These are phyloP conservation scores for Drosophila paucipuncta DNA, from an alignment of 2,888 invertebrate species.

Conservation along the genomic window DNA sequence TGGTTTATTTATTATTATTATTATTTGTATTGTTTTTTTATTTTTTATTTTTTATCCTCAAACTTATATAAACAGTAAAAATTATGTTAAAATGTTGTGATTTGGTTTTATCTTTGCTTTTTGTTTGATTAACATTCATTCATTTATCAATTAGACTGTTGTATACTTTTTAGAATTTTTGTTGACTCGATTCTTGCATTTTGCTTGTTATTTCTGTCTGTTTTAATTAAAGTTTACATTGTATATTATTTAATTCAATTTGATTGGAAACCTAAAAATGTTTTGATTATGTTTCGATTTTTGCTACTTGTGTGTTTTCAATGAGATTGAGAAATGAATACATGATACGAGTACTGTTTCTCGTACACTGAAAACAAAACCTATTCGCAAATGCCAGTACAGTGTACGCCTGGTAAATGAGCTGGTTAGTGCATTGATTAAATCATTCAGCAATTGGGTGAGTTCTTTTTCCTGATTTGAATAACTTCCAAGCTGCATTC, in stretches of 20 bases:
- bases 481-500: slow-evolving; percentile 76
- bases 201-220: slow-evolving; percentile 40
- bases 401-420: slow-evolving; percentile 31
- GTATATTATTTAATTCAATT: slow-evolving; percentile 71
- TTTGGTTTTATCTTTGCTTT: slow-evolving; percentile 41
- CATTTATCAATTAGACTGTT: slow-evolving; percentile 67
- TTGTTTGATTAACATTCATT: slow-evolving; percentile 70
- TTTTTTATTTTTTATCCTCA: slow-evolving; percentile 40
- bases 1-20: slow-evolving; percentile 36
- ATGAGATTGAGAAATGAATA: slow-evolving; percentile 41
- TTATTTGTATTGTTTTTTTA: slow-evolving; percentile 29
- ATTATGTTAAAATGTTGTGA: slow-evolving; percentile 79
- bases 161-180: slow-evolving; percentile 58
- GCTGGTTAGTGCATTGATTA: slow-evolving; percentile 44
- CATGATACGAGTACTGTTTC: slow-evolving; percentile 12
- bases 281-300: slow-evolving; percentile 79
- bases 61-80: slow-evolving; percentile 80
- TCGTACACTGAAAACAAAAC: slow-evolving; percentile 58
- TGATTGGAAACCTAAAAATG: slow-evolving; percentile 79
- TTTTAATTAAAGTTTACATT: slow-evolving; percentile 64
- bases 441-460: slow-evolving; percentile 70
- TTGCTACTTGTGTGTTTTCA: slow-evolving; percentile 47
- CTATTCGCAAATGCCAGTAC: slow-evolving; percentile 18
- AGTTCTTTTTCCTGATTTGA: slow-evolving; percentile 60
- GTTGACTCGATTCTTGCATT: slow-evolving; percentile 54